phyloP scores from a whole-genome alignment of 2,888 invertebrate species.

The Spisula solida region DNA sequence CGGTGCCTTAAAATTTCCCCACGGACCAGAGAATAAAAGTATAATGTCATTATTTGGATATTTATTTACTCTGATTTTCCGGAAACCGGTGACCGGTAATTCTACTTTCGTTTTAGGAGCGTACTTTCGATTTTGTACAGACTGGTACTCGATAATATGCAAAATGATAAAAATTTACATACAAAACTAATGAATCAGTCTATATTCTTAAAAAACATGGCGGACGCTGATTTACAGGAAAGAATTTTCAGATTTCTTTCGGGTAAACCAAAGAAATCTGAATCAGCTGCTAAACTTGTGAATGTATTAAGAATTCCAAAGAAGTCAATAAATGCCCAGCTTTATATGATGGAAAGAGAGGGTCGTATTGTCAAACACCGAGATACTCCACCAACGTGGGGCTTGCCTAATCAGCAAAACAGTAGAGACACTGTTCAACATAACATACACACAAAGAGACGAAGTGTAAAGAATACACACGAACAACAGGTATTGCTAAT shows the following conservation, averaged over 20 bases:
- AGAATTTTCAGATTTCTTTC: conserved; percentile 54
- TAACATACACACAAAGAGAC: background rate
- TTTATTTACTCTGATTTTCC: too few relatives aligned
- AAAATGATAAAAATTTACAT: background rate
- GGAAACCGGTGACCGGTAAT: background rate
- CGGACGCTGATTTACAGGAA: conserved; percentile 41
- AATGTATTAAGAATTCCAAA: conserved; percentile 55
- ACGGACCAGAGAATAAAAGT: too few relatives aligned
- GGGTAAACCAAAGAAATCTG: conserved; percentile 54
- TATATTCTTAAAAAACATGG: conserved; percentile 50
- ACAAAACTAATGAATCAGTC: conserved; percentile 20
- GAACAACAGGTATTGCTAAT: background rate
- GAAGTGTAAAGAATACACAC: background rate
- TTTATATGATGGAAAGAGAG: conserved; percentile 58
- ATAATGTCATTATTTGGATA: too few relatives aligned
- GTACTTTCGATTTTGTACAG: background rate
- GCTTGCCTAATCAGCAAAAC: background rate
- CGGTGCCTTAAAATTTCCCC: too few relatives aligned
- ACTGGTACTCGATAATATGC: background rate
- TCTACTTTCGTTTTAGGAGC: conserved; percentile 14
- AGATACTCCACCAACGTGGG: conserved; percentile 67
- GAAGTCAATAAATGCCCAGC: conserved; percentile 55
- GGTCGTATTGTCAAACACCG: conserved; percentile 54
- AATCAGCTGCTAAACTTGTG: conserved; percentile 54
- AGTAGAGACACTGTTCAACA: background rate